phyloP scores from a whole-genome alignment of 1,140 invertebrate genomes.

The Tetramorium parvispinum region DNA sequence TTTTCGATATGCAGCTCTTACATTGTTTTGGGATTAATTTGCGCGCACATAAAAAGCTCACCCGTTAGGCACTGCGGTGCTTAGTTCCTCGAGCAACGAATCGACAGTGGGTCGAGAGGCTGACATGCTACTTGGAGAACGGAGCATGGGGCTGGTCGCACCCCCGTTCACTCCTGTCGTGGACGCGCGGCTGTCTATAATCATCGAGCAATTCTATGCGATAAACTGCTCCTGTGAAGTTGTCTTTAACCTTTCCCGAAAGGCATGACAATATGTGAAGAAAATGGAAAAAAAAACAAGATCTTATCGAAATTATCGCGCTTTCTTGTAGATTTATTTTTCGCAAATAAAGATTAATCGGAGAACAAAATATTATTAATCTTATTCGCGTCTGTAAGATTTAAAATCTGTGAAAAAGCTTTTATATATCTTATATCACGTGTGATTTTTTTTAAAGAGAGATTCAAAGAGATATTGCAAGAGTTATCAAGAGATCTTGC shows the following conservation, averaged over 20 bases:
- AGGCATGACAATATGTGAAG: not conserved
- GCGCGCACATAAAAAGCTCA: slow-evolving; percentile 83
- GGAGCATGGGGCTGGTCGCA: slow-evolving; percentile 79
- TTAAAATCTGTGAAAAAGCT: not conserved
- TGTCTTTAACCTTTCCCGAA: not conserved
- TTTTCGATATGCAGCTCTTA: not conserved
- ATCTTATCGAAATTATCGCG: not conserved
- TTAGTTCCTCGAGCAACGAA: slow-evolving; percentile 94
- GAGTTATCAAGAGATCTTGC: not conserved
- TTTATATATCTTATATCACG: not conserved
- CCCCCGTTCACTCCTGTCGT: slow-evolving; percentile 72
- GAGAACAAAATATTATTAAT: not conserved
- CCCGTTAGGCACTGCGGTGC: slow-evolving; percentile 91
- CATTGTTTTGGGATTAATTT: slow-evolving; percentile 33
- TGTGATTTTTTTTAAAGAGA: not conserved
- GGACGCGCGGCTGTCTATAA: slow-evolving; percentile 76
- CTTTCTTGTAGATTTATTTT: not conserved
- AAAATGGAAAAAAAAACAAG: not conserved
- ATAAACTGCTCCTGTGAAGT: not conserved
- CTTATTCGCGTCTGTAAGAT: not conserved
- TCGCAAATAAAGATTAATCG: not conserved
- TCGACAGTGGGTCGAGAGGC: slow-evolving; percentile 92
- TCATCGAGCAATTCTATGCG: slow-evolving; percentile 19
- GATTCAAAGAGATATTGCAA: not conserved
- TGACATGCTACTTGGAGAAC: slow-evolving; percentile 82